phyloP scores from a whole-genome alignment of 2,113 vertebrate genomes.

The Sylvilagus bachmani region DNA sequence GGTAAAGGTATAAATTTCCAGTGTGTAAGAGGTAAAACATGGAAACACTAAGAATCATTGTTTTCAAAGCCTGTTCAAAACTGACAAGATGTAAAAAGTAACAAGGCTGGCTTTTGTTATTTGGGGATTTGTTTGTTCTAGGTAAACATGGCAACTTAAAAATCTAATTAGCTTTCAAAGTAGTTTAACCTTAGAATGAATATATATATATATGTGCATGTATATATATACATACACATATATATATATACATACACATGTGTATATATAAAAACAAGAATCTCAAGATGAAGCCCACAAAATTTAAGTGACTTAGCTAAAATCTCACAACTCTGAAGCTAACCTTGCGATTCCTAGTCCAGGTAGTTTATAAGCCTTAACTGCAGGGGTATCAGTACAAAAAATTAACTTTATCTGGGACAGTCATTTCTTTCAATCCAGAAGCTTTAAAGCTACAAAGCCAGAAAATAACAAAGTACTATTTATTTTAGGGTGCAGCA shows the following conservation, averaged over 20 bases:
- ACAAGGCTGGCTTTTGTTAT: neutral
- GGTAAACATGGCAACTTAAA: neutral
- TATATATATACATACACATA: neutral
- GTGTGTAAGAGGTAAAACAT: neutral
- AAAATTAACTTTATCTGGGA: slow-evolving; percentile 46
- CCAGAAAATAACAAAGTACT: neutral
- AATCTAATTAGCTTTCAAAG: slow-evolving; percentile 1
- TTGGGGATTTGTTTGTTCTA: neutral
- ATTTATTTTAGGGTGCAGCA: slow-evolving; percentile 13
- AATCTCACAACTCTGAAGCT: slow-evolving; percentile 5
- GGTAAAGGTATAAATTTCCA: neutral
- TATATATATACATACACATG: no score
- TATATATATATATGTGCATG: neutral
- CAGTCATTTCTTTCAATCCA: neutral
- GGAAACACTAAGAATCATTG: neutral
- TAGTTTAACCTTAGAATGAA: slow-evolving; percentile 6
- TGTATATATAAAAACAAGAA: neutral
- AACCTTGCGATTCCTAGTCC: neutral
- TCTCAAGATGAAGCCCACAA: slow-evolving; percentile 25
- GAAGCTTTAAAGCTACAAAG: neutral
- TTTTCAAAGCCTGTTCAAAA: slow-evolving; percentile 36
- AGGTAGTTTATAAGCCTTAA: neutral
- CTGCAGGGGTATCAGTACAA: neutral
- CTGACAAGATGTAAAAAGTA: neutral
- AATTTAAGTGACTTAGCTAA: slow-evolving; percentile 27